Evolutionary conservation across 2,797 vertebrate species (phyloP).

Genomic region (Pogoniulus pusillus): DNA sequence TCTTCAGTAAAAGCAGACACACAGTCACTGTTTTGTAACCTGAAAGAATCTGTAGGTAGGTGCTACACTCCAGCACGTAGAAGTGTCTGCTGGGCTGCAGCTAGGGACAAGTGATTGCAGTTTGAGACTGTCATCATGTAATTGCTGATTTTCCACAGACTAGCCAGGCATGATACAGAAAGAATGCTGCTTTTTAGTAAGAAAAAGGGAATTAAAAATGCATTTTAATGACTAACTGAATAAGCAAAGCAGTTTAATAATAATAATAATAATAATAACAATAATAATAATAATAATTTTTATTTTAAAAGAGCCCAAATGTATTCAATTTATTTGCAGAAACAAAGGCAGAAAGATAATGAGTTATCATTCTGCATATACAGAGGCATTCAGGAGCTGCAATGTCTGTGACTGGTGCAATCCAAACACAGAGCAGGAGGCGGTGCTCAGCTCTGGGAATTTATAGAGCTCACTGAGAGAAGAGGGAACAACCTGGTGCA

Average conservation of each 20-base stretch:
- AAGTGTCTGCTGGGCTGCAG: not conserved
- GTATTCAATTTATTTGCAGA: not conserved
- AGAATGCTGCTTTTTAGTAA: not conserved
- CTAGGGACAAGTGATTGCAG: not conserved
- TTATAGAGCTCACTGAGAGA: not conserved
- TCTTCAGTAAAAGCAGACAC: not conserved
- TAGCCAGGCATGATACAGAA: not conserved
- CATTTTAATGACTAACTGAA: not conserved
- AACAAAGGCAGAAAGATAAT: not conserved
- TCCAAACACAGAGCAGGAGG: not conserved
- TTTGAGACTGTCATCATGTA: not conserved
- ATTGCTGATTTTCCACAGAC: not conserved
- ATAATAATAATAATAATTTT: not conserved
- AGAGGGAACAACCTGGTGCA: not conserved
- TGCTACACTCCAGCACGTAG: not conserved
- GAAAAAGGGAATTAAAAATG: not conserved
- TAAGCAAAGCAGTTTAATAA: not conserved
- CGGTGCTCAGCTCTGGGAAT: not conserved
- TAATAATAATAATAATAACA: not conserved
- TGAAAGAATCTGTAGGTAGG: not conserved
- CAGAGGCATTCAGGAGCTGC: not conserved
- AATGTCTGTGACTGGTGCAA: not conserved
- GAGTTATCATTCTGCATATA: not conserved
- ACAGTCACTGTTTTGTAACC: not conserved
- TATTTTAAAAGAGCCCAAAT: not conserved